Evolutionary conservation across 2,888 invertebrate species (phyloP).

Genomic region (Pachydiplax longipennis): DNA sequence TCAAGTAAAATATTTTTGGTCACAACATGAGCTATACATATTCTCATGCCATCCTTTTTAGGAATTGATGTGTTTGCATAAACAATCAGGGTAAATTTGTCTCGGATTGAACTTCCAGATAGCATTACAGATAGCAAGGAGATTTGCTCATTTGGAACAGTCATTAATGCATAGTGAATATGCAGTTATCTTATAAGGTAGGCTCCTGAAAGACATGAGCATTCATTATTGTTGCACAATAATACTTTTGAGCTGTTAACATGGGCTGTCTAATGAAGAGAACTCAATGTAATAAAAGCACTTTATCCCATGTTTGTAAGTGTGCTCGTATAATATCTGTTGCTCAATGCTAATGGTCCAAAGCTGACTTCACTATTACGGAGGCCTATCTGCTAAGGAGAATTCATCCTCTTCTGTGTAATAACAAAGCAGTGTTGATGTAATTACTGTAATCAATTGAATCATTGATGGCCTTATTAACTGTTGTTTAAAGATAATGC

Average conservation of each 20-base stretch:
- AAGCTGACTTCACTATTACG: background rate
- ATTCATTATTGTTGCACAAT: background rate
- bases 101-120: too few species aligned
- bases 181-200: background rate
- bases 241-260: background rate
- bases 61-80: too few species aligned
- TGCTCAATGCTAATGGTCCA: conserved; percentile 12
- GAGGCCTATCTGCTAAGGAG: background rate
- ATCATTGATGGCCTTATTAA: conserved; percentile 10
- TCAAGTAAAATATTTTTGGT: background rate
- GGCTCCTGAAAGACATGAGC: background rate
- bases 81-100: too few species aligned
- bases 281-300: background rate
- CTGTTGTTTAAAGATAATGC: background rate
- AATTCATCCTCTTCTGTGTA: background rate
- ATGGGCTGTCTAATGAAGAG: background rate
- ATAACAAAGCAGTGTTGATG: background rate
- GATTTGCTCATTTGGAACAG: too few species aligned
- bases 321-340: background rate
- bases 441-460: conserved; percentile 7
- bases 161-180: background rate
- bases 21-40: background rate
- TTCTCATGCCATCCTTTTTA: too few species aligned
- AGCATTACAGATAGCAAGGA: too few species aligned
- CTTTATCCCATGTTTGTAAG: background rate